phyloP scores from a whole-genome alignment of 1,140 invertebrate species.

The Diploscapter pachys region DNA sequence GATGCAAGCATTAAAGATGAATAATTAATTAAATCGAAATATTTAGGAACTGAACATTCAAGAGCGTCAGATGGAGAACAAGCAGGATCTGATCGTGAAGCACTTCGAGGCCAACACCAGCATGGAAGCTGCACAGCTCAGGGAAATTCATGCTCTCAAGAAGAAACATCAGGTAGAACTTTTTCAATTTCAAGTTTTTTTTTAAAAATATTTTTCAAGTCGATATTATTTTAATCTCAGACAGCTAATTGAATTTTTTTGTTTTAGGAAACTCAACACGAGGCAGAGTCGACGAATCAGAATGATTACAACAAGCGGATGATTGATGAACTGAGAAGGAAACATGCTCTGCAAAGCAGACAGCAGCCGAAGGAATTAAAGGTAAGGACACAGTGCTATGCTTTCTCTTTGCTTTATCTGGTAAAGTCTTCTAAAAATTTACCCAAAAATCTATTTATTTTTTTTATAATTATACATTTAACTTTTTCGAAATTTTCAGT shows the following conservation, averaged over 20 bases:
- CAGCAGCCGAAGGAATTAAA: conserved; percentile 98
- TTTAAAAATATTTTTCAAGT: no score
- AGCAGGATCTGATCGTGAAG: conserved; percentile 85
- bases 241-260: conserved; percentile 28
- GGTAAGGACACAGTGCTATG: conserved; percentile 63
- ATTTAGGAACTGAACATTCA: conserved; percentile 84
- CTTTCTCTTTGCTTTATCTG: background rate
- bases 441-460: no score
- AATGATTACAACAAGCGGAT: conserved; percentile 89
- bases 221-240: no score
- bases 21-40: conserved; percentile 61
- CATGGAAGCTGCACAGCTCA: conserved; percentile 72
- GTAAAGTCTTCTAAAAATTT: background rate
- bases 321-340: conserved; percentile 82
- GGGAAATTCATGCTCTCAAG: conserved; percentile 82
- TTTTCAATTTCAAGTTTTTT: no score
- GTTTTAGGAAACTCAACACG: conserved; percentile 74
- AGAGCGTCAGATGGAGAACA: conserved; percentile 86
- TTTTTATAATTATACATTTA: no score
- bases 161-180: conserved; percentile 70
- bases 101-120: conserved; percentile 96
- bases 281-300: conserved; percentile 83
- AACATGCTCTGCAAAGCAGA: conserved; percentile 92
- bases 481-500: no score
- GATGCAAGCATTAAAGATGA: conserved; percentile 63